Evolutionary conservation across 2,113 vertebrate genomes (phyloP).

Genomic region (Sitta europaea): DNA sequence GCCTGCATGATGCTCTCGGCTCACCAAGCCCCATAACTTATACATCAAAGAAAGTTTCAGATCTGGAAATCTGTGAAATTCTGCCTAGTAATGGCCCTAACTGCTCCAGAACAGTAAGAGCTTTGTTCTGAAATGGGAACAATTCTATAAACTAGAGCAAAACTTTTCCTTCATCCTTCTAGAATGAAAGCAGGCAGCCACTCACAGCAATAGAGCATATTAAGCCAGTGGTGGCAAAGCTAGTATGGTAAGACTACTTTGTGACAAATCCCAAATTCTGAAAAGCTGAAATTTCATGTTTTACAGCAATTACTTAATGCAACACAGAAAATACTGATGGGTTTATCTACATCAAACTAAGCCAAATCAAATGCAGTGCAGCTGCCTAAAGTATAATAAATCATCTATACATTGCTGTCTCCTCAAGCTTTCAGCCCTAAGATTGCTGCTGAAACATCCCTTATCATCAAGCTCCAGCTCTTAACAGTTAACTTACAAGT

Average conservation of each 20-base stretch:
- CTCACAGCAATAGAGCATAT: rapidly evolving
- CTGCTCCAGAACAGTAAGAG: not conserved
- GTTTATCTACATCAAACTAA: not conserved
- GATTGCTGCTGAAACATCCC: not conserved
- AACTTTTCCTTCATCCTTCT: not conserved
- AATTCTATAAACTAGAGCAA: not conserved
- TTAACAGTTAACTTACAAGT: not conserved
- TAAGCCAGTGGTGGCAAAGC: not conserved
- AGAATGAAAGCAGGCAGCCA: not conserved
- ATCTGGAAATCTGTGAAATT: slow-evolving; percentile 2
- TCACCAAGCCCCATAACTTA: not conserved
- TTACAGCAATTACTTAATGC: not conserved
- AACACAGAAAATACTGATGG: not conserved
- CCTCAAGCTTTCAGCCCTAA: not conserved
- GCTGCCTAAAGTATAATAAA: slow-evolving; percentile 14
- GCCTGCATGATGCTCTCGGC: not conserved
- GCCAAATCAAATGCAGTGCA: slow-evolving; percentile 22
- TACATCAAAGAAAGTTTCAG: slow-evolving; percentile 1
- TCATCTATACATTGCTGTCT: not conserved
- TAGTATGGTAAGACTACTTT: not conserved
- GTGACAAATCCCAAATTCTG: not conserved
- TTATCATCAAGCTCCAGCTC: slow-evolving; percentile 3
- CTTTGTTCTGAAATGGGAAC: not conserved
- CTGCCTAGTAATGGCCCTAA: not conserved
- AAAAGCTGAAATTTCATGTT: not conserved